Percentiles rank a stretch among this genome's conserved stretches.
phyloP scores from a whole-genome alignment of 2,113 vertebrate genomes.

The Columbina picui region DNA sequence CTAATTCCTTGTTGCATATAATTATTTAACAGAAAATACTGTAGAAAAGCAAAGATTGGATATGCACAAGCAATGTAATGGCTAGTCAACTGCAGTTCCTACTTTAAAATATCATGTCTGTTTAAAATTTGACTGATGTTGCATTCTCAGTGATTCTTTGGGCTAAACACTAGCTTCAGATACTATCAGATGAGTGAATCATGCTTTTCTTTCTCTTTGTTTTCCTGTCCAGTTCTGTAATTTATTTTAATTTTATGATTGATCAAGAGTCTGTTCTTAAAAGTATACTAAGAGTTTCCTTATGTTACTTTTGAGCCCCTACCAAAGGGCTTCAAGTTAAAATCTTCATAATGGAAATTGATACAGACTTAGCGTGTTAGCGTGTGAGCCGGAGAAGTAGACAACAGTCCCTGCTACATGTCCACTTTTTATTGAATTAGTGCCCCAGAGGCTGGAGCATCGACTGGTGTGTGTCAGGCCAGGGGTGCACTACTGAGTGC shows the following conservation, averaged over 20 bases:
- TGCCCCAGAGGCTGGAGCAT: neutral
- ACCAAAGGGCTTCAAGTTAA: neutral
- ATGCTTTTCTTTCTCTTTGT: constrained; percentile 2
- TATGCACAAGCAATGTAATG: neutral
- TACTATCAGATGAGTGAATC: constrained; percentile 11
- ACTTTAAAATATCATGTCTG: neutral
- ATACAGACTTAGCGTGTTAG: neutral
- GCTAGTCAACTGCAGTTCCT: neutral
- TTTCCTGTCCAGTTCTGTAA: neutral
- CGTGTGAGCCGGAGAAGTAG: neutral
- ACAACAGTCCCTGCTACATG: neutral
- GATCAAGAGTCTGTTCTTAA: neutral
- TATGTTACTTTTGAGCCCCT: neutral
- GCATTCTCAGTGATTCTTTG: neutral
- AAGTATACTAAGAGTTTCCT: constrained; percentile 1
- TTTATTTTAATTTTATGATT: neutral
- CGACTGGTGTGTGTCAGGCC: neutral
- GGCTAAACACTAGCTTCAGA: neutral
- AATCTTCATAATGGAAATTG: neutral
- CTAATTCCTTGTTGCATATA: neutral
- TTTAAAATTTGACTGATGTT: neutral
- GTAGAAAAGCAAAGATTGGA: neutral
- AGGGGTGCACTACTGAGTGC: neutral
- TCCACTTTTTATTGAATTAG: neutral
- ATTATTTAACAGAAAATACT: neutral